phyloP scores from a whole-genome alignment of 2,113 vertebrate genomes.

The Asarcornis scutulata region DNA sequence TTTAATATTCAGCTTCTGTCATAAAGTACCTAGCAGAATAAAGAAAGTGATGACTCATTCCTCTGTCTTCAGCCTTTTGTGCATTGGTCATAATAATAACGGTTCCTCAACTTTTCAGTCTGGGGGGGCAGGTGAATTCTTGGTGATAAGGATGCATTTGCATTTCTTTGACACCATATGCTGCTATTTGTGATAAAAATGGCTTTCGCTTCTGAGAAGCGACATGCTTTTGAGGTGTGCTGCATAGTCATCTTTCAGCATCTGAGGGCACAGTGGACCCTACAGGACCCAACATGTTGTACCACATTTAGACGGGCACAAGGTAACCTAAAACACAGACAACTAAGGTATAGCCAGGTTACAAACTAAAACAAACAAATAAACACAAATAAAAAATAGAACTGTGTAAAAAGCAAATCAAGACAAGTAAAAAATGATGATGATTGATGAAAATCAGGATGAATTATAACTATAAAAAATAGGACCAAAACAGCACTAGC shows the following conservation, averaged over 20 bases:
- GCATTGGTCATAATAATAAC: background rate
- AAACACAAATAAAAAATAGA: accelerated
- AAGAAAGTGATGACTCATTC: background rate
- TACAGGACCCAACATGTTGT: background rate
- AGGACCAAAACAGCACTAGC: background rate
- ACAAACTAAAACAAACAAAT: background rate
- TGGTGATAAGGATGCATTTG: background rate
- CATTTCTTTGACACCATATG: background rate
- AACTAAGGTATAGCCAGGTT: background rate
- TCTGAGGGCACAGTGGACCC: background rate
- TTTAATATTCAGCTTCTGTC: background rate
- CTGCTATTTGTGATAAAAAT: background rate
- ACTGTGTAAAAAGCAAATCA: background rate
- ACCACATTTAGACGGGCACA: background rate
- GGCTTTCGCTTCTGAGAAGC: background rate
- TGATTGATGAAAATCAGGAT: background rate
- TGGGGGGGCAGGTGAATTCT: background rate
- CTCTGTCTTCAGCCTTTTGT: background rate
- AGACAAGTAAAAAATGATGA: background rate
- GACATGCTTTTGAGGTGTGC: background rate
- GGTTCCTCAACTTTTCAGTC: background rate
- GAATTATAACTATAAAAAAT: background rate
- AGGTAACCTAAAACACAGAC: background rate
- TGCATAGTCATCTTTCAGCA: background rate
- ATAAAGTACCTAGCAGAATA: background rate